Conservation (phyloP, 2,113 vertebrate genomes). For the Dipodomys spectabilis region DNA sequence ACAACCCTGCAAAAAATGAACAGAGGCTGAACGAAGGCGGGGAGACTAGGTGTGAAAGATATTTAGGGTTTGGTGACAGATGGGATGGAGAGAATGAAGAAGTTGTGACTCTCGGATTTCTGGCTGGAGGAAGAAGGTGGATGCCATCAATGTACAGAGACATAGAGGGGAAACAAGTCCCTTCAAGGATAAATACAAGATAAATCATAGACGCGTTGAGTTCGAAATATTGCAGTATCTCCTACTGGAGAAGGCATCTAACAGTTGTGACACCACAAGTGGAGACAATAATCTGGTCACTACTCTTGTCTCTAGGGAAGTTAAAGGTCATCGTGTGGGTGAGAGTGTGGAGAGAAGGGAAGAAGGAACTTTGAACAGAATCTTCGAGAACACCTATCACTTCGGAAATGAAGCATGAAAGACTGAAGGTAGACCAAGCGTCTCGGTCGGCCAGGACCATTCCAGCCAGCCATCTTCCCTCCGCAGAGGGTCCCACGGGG, state of each 20-base stretch:
- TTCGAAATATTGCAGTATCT: neutral
- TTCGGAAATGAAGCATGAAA: neutral
- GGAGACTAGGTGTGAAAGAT: too few species aligned
- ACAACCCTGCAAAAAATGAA: neutral
- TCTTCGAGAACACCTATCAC: neutral
- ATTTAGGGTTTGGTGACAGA: too few species aligned
- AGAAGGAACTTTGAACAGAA: neutral
- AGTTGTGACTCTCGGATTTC: too few species aligned
- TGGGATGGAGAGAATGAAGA: too few species aligned
- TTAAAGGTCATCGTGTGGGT: neutral
- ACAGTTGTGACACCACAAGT: neutral
- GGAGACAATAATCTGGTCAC: neutral
- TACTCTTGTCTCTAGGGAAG: neutral
- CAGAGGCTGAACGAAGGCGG: too few species aligned
- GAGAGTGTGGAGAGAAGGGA: neutral
- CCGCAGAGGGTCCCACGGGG: too few species aligned
- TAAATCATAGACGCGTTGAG: neutral
- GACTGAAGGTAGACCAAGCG: neutral
- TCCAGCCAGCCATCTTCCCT: neutral
- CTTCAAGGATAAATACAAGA: too few species aligned
- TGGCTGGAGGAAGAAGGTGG: too few species aligned
- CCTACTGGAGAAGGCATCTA: neutral
- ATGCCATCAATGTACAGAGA: too few species aligned
- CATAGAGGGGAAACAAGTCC: too few species aligned
- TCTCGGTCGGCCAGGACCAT: neutral